Conservation (phyloP, 2,797 vertebrate genomes). For the Amazonetta brasiliensis region DNA sequence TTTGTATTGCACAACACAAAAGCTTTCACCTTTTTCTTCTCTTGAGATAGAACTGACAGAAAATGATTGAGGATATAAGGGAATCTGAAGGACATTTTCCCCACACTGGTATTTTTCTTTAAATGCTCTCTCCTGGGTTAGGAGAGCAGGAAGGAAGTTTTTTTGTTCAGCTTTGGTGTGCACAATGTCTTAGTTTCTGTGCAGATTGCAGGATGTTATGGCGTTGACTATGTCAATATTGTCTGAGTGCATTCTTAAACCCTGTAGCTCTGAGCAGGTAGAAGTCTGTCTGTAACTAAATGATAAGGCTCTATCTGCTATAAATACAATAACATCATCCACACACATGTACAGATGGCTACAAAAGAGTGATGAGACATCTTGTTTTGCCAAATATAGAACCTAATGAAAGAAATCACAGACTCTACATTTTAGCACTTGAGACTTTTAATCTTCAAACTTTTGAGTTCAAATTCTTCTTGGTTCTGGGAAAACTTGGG, state of each 20-base stretch:
- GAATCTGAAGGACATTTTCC: not conserved
- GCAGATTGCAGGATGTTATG: constrained; percentile 42
- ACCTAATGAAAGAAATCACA: constrained; percentile 29
- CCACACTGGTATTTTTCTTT: not conserved
- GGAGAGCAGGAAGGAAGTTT: not conserved
- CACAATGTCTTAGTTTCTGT: not conserved
- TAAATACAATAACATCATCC: constrained; percentile 62
- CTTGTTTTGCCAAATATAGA: constrained; percentile 53
- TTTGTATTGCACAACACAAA: not conserved
- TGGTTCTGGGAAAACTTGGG: not conserved
- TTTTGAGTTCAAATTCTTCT: not conserved
- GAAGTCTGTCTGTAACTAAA: constrained; percentile 54
- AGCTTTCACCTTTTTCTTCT: not conserved
- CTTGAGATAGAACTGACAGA: not conserved
- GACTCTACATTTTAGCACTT: not conserved
- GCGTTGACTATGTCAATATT: constrained; percentile 42
- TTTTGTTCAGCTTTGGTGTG: constrained; percentile 12
- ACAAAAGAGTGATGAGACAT: constrained; percentile 36
- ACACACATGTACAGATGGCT: constrained; percentile 33
- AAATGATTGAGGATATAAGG: not conserved
- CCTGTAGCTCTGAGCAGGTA: constrained; percentile 42
- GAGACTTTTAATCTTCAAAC: constrained; percentile 10
- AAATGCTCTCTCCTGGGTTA: not conserved
- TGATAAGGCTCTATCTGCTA: constrained; percentile 53
- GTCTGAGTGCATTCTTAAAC: constrained; percentile 38